Base-by-base conservation (phyloP, 2,888 invertebrate genomes). In the Eupithecia vulgata region DNA sequence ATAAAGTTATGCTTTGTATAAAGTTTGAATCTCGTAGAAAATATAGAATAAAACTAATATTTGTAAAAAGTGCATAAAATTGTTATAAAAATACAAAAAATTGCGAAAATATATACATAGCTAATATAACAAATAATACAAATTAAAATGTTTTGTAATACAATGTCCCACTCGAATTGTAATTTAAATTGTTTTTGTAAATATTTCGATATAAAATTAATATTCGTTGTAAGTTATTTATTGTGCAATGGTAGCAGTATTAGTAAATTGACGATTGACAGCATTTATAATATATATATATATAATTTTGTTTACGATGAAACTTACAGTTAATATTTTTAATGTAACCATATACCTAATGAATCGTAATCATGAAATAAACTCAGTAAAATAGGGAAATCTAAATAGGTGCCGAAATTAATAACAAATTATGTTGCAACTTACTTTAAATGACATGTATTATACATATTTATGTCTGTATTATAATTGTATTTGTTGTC, bases 201-300 rank as follows among this genome's bases (percentile, higher is more conserved):
- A 87, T 84, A 80, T 77, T 70, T 75, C 81, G 82, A 81, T 83
- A 86, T 85, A 85, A 66, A 85, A 85, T 82, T 82, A 84, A 85
- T 75, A 82, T 77, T 93, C 67, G 62, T 21, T 40, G 21, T 75
- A 93, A 94, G 91, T 92, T 92, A 94, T 94, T 94, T 94, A 94
- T 94, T 94, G 94, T 94, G 94, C 94, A 94, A 94, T 94, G 78
- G 89, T 94, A 94, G 93, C 93, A 93, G 93, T 93, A 94, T 93
- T 93, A 92, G 89, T 82, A 83, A 84, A 84, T 82, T 79, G 77
- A 82, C 80, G 78, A 81, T 88, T 87, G 86, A 82, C 83, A 84
- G 85, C 86, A 88, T 81, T 83, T 83, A 79, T 81, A 78, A n/a
- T n/a, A n/a, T n/a, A n/a, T n/a, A n/a, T n/a, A n/a, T n/a, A n/a